Base-by-base conservation (phyloP, 2,113 vertebrate genomes). In the Psophia crepitans region DNA sequence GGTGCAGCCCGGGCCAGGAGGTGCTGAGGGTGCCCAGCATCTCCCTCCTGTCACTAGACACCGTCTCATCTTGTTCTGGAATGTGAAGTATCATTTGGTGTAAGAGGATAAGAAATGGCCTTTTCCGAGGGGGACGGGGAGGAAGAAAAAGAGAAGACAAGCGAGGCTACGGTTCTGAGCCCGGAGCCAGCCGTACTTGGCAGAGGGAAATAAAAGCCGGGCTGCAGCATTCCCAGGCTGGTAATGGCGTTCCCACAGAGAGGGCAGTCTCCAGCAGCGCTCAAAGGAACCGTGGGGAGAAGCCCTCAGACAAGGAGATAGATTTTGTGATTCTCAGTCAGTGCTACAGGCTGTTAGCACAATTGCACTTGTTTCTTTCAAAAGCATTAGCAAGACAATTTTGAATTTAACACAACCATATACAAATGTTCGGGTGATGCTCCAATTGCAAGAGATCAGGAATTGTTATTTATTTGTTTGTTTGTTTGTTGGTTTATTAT, bases 241-340 rank as follows among this genome's bases (percentile, higher is more conserved):
- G 88, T 79, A 95, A 95, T 95, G 89, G 96, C 44, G 3, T 76
- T 97, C 96, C 96, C 87, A 82, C 75, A 17, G 97, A 88, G 93
- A 84, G 75, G 35, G 58, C 30, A 65, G 91, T 57, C 87, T 96
- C 94, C 96, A 87, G 78, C 78, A 90, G 84, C 1, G 77, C 78
- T 39, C 33, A 35, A 37, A 84, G 94, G 54, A 86, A 33, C 39
- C n/a, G 2, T 7, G 76, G 75, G 84, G 78, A 96, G 73, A 89
- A 70, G 53, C 87, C 81, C 76, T 90, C 70, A 82, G 88, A 76
- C 39, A 37, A 43, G 51, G 92, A 97, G 95, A 93, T 63, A 73
- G 97, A 95, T 94, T 92, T 73, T 48, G 44, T 53, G 91, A 93
- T 95, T 96, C 91, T 51, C 91, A 21, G 7, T 85, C 96, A 70